Evolutionary conservation across 2,113 vertebrate genomes (phyloP), one percentile per base, ranked within the genome.

Genomic region (Agapornis roseicollis): DNA sequence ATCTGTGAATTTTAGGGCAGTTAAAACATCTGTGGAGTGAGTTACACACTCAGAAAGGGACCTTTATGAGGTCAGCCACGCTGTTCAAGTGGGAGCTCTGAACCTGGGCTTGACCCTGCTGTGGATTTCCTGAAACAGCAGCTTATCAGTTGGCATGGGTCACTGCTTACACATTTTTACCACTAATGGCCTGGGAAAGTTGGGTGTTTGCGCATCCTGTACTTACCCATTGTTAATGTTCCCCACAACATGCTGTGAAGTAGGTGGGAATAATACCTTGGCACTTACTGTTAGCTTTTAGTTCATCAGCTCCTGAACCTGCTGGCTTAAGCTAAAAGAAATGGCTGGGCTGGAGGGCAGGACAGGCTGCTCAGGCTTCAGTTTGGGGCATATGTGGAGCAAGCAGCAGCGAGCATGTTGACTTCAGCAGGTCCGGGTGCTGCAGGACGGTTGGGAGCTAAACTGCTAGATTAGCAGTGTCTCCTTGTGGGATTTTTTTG

Each of bases 351-450:
- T 44, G 28, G n/a, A 79, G 42, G 56, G 70, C 78, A 82, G 73
- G 42, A 80, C 1, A 1, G 12, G 24, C 46, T 56, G 58, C 53
- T n/a, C 31, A 35, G 41, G 49, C 41, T 79, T 76, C 0, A 4
- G 9, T 50, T 39, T 76, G 23, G 44, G 44, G 7, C 0, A 0
- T 49, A 27, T 18, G 17, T 1, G 1, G 41, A 22, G n/a, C 1
- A 0, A 31, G 28, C 28, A 63, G 27, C 29, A 23, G 25, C 0
- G 0, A 33, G 39, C 19, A 35, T 0, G 0, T 56, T 71, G 47
- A 41, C 53, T 83, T 82, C 33, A 29, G 29, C 79, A 46, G 28
- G 33, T 63, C 61, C 33, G 28, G 35, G 71, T 0, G 0, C 76
- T 56, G 24, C 63, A 73, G 44, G 58, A 35, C 73, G 58, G 16